phyloP scores from a whole-genome alignment of 2,797 vertebrate species.

The Selene dorsalis region DNA sequence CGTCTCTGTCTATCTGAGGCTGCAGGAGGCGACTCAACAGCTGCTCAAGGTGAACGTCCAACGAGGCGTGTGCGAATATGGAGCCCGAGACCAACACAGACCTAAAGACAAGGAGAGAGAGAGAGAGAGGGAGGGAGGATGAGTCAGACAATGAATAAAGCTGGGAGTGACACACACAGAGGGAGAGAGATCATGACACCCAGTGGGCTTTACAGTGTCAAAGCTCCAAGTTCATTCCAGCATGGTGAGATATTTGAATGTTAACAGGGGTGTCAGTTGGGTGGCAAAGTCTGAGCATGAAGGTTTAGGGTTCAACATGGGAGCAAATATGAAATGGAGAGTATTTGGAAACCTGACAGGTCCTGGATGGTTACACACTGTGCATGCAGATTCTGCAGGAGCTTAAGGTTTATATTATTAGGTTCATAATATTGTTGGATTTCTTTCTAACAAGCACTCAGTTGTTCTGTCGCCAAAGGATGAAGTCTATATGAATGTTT shows the following conservation, averaged over 20 bases:
- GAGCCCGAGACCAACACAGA: slow-evolving; percentile 29
- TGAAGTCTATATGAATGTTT: slow-evolving; percentile 22
- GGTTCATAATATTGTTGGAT: not conserved
- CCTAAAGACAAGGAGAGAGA: slow-evolving; percentile 31
- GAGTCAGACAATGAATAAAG: slow-evolving; percentile 40
- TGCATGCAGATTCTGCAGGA: slow-evolving; percentile 7
- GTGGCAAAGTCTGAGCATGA: not conserved
- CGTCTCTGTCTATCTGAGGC: slow-evolving; percentile 64
- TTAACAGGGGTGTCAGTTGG: slow-evolving; percentile 1
- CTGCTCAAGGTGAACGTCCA: slow-evolving; percentile 74
- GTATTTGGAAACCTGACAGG: not conserved
- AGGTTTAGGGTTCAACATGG: not conserved
- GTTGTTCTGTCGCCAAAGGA: slow-evolving; percentile 15
- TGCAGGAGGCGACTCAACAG: slow-evolving; percentile 63
- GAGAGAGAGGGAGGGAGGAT: slow-evolving; percentile 19
- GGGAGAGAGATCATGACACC: slow-evolving; percentile 38
- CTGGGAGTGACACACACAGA: slow-evolving; percentile 34
- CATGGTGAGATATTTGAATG: slow-evolving; percentile 25
- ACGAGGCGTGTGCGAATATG: slow-evolving; percentile 58
- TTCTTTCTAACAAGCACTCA: slow-evolving; percentile 13
- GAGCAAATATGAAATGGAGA: not conserved
- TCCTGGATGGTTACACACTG: not conserved
- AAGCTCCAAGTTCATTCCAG: slow-evolving; percentile 26
- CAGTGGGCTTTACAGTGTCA: slow-evolving; percentile 19
- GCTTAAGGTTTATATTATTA: not conserved